Evolutionary conservation across 2,888 invertebrate species (phyloP), one percentile per base, ranked within the genome.

Genomic region (Nycteola revayana): DNA sequence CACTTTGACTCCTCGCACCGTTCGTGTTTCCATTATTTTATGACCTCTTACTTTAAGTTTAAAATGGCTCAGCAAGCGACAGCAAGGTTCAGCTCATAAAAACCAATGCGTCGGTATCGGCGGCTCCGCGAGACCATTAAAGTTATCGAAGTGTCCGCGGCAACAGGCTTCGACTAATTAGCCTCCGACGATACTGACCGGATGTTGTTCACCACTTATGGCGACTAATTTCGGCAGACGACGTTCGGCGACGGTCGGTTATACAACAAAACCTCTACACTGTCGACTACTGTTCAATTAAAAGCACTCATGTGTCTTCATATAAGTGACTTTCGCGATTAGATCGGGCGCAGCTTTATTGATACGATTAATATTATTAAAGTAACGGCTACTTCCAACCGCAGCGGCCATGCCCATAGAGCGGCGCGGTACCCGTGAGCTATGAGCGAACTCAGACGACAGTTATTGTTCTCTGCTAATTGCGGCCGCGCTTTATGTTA

Each of bases 141-240:
- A 57, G 62, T 66, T 71, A 70, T 73, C 73, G 49, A 58, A 54
- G 55, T 56, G 60, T 55, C 58, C 59, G 55, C 64, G 60, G 66
- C 69, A 62, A 71, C 58, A 55, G 65, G 53, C 63, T 55, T 47
- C 54, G 66, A 71, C 73, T 75, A 76, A 77, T 77, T 76, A 76
- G 75, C 49, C 48, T 28, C 33, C 44, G 42, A 42, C 42, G 45
- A 44, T 34, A 20, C 10, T 9, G 32, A 17, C 28, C 7, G 28
- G 22, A 23, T 1, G 23, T n/a, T 9, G 10, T 9, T 7, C 6
- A 14, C 9, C 27, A 10, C 7, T 7, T 11, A 27, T 27, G 17
- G n/a, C 17, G 1, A 27, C 26, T 27, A 17, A 27, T 27, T 11
- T 27, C 14, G 17, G 21, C n/a, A n/a, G 21, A 5, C 21, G 21